phyloP scores from a whole-genome alignment of 2,797 vertebrate species.

The Falco novaeseelandiae region DNA sequence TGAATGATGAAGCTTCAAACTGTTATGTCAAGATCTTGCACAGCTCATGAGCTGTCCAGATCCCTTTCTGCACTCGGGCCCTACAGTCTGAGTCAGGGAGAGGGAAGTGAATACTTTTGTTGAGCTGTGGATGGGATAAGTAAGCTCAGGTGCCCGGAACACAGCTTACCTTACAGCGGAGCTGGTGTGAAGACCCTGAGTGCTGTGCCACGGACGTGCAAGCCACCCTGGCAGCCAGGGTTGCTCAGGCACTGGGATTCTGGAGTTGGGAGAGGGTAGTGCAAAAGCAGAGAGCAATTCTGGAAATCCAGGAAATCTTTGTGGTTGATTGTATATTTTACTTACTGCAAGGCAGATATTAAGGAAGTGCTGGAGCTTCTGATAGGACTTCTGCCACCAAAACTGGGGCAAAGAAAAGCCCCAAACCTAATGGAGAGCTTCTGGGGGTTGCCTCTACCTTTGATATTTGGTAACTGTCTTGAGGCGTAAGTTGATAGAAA shows the following conservation, averaged over 20 bases:
- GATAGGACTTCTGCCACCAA: background rate
- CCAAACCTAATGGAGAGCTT: background rate
- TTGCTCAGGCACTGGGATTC: background rate
- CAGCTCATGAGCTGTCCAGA: background rate
- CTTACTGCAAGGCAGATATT: background rate
- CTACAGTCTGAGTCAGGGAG: background rate
- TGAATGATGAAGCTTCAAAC: background rate
- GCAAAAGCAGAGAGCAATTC: background rate
- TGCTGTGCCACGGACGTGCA: background rate
- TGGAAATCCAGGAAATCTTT: background rate
- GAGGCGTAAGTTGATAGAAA: background rate
- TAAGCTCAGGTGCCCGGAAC: background rate
- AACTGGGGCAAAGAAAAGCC: background rate
- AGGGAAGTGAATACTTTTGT: background rate
- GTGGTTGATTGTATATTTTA: background rate
- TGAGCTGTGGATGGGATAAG: background rate
- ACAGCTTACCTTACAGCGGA: background rate
- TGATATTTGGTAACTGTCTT: background rate
- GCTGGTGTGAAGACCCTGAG: background rate
- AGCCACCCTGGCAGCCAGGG: background rate
- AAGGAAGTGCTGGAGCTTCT: background rate
- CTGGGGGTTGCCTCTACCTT: background rate
- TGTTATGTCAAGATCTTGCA: background rate
- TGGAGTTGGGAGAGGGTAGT: background rate
- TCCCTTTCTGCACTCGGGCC: background rate